Percentiles rank a stretch among this genome's conserved stretches.
Conservation (phyloP, 2,113 vertebrate genomes). For the Eublepharis macularius region DNA sequence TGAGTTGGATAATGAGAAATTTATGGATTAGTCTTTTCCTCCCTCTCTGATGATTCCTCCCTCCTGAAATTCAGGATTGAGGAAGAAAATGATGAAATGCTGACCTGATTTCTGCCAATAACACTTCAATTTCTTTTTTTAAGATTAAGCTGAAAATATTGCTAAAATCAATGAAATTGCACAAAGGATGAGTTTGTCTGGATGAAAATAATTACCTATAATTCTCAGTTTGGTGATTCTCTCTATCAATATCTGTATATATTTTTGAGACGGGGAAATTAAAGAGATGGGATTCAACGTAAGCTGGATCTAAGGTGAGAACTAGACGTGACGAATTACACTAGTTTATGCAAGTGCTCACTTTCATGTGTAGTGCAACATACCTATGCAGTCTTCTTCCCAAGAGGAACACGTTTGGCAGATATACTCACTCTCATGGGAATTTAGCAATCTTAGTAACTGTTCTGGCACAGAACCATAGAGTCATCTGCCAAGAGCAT, state of each 20-base stretch:
- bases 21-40: constrained; percentile 65
- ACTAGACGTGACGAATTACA: too few relatives aligned
- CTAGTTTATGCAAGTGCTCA: too few relatives aligned
- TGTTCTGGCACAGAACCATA: too few relatives aligned
- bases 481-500: too few relatives aligned
- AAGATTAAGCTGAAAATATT: constrained; percentile 37
- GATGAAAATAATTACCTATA: constrained; percentile 19
- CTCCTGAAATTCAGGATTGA: constrained; percentile 48
- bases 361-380: too few relatives aligned
- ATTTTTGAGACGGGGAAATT: not conserved
- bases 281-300: not conserved
- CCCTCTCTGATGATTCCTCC: constrained; percentile 47
- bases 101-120: constrained; percentile 60
- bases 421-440: too few relatives aligned
- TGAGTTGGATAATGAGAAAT: constrained; percentile 65
- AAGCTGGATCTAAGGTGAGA: not conserved
- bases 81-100: constrained; percentile 54
- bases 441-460: too few relatives aligned
- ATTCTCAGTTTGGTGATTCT: not conserved
- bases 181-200: constrained; percentile 23
- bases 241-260: not conserved
- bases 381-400: too few relatives aligned
- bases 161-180: constrained; percentile 38
- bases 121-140: constrained; percentile 43
- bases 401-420: too few relatives aligned